Evolutionary conservation across 2,113 vertebrate species (phyloP), one percentile per base, ranked within the genome.

Genomic region (Triplophysa tibetana): DNA sequence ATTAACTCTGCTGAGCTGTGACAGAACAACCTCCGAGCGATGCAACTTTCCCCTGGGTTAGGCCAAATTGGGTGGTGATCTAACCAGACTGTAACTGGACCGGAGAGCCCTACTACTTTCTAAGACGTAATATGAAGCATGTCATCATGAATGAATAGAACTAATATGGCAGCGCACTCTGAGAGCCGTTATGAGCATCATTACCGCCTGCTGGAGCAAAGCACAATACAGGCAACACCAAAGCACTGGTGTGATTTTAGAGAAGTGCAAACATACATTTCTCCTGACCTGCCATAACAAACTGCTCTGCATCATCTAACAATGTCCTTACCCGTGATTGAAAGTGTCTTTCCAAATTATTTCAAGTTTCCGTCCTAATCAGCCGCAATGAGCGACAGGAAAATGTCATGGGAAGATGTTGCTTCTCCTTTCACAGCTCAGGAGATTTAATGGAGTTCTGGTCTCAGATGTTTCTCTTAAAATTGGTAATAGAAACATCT

Each of bases 161-260:
- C 13, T 74, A 74, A 74, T 61, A 8, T 33, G 54, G 33, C 33
- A 61, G 33, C 33, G 33, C 54, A 61, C n/a, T 61, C 12, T 23
- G 70, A 74, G 13, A 74, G 54, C 70, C 70, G 43, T 74, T 74
- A 74, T 33, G 14, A 9, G 21, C 41, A 38, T 23, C 54, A 43
- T 74, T 74, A 74, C 70, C 60, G 70, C 54, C 54, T 24, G 17
- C 58, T 63, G 50, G 21, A 73, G 52, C 17, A 10, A 72, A 72
- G 26, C 67, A 17, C 45, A 69, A 9, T 21, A 16, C 13, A 67
- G 21, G 41, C 67, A 48, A 13, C 12, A 26, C 66, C 13, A 69
- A 24, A 72, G 29, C 58, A 63, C 60, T 29, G 58, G 8, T 45
- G 56, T 21, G 41, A 17, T 74, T 75, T 48, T n/a, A 75, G 73